Percentiles rank a stretch among this genome's conserved stretches.
Evolutionary conservation across 1,140 invertebrate species (phyloP).

Genomic region (Pseudomyrmex concolor): DNA sequence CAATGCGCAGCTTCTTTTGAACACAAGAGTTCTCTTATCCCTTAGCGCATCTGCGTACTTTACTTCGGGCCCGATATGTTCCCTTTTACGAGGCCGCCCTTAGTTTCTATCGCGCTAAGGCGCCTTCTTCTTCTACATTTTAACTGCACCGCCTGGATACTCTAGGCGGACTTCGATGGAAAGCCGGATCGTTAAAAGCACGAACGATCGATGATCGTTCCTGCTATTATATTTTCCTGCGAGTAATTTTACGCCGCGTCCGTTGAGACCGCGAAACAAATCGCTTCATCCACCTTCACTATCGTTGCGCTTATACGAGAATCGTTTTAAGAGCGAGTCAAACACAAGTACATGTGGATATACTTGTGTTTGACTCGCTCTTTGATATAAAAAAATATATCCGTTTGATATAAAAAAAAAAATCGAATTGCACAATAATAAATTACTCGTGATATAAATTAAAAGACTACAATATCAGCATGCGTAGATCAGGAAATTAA

Average conservation of each 20-base stretch:
- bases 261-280: conserved; percentile 8
- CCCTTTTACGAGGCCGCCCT: conserved; percentile 68
- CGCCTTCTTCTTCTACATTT: conserved; percentile 2
- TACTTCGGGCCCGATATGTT: conserved; percentile 1
- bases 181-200: conserved; percentile 62
- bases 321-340: background rate
- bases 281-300: conserved; percentile 36
- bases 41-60: conserved; percentile 21
- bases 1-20: background rate
- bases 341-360: no score
- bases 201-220: conserved; percentile 69
- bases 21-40: conserved; percentile 18
- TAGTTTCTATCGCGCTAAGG: conserved; percentile 13
- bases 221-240: conserved; percentile 61
- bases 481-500: no score
- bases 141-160: conserved; percentile 13
- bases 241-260: conserved; percentile 42
- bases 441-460: background rate
- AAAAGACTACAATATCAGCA: background rate
- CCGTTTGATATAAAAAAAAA: no score
- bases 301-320: background rate
- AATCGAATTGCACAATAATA: background rate
- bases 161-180: conserved; percentile 34
- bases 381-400: no score
- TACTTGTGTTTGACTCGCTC: no score